A percentile compares a stretch with the other conserved stretches of the same genome.
Conservation (phyloP, 2,888 invertebrate genomes). For the Bedellia somnulentella region DNA sequence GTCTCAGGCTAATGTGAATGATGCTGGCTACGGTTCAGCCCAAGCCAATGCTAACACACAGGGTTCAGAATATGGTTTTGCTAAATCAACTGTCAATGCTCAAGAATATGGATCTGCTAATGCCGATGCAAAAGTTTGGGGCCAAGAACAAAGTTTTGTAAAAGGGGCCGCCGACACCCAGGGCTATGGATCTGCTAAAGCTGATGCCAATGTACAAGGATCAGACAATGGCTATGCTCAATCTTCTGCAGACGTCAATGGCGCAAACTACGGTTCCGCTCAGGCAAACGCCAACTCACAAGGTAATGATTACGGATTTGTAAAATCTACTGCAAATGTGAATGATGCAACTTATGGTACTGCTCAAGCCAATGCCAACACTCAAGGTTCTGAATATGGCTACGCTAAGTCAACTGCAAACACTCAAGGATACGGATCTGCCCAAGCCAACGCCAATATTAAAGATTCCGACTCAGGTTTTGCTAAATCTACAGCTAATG, state of each 20-base stretch:
- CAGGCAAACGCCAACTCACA: slow-evolving; percentile 16
- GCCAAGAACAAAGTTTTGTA: slow-evolving; percentile 2
- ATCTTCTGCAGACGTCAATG: slow-evolving; percentile 16
- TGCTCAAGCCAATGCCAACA: slow-evolving; percentile 18
- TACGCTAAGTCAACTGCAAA: slow-evolving; percentile 5
- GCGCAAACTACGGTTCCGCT: slow-evolving; percentile 16
- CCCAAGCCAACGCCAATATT: slow-evolving; percentile 12
- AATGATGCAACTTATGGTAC: slow-evolving; percentile 18
- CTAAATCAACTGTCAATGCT: slow-evolving; percentile 3
- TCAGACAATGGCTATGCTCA: slow-evolving; percentile 7
- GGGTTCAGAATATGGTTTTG: slow-evolving; percentile 3
- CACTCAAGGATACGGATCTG: slow-evolving; percentile 2
- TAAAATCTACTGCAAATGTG: slow-evolving; percentile 17
- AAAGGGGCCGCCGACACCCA: slow-evolving; percentile 12
- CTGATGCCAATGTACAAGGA: slow-evolving; percentile 15
- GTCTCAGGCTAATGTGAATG: background rate
- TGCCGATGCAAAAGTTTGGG: slow-evolving; percentile 15
- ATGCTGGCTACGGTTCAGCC: slow-evolving; percentile 12
- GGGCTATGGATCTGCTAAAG: slow-evolving; percentile 11
- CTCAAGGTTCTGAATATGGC: slow-evolving; percentile 4
- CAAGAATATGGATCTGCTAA: slow-evolving; percentile 12
- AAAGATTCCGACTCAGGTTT: slow-evolving; percentile 18
- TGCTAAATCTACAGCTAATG: slow-evolving; percentile 20
- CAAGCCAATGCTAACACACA: slow-evolving; percentile 14
- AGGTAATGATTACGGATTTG: slow-evolving; percentile 8